Base-by-base conservation (phyloP, 1,140 invertebrate species). In the Alviniconcha marisindica region DNA sequence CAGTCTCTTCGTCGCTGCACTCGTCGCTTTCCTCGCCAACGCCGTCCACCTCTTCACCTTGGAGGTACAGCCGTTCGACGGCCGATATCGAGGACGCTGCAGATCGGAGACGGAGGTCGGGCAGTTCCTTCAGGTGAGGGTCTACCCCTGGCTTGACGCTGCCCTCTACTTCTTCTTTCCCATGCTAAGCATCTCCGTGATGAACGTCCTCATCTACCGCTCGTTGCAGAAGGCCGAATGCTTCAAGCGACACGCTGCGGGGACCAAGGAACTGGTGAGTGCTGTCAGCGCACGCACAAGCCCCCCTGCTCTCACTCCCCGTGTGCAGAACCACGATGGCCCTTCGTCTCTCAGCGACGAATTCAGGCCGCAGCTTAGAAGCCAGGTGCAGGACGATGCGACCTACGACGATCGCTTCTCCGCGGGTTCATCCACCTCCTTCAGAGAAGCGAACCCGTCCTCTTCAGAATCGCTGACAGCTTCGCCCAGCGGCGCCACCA, bases 91-190 rank as follows among this genome's bases (percentile, higher is more conserved):
- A 14, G 36, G n/a, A 77, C 42, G 36, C 14, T 77, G 76, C 44
- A 48, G 38, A 31, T 42, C 38, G 2, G 42, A 21, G 0, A 31
- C 28, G 1, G 76, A 42, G 28, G 15, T 77, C 40, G 76, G 44
- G 18, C 38, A 77, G 76, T 77, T 44, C 31, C 31, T 77, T n/a
- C 38, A 44, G 42, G 51, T 48, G 38, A 36, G 44, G 3, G 42
- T 77, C 7, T 77, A 44, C 76, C 76, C 76, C 5, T 77, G 76
- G 76, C 15, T 77, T 36, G 76, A 77, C 51, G 21, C 76, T 24
- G 44, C 76, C 44, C 44, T 77, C 4, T 77, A 77, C 76, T 77
- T 40, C 33, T 77, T 77, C n/a, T 48, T 77, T 44, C 76, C 76
- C 36, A n/a, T 42, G 18, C 31, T 28, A 1, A 44, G 38, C 12